phyloP scores from a whole-genome alignment of 2,797 vertebrate species.

The Ataeniobius toweri region DNA sequence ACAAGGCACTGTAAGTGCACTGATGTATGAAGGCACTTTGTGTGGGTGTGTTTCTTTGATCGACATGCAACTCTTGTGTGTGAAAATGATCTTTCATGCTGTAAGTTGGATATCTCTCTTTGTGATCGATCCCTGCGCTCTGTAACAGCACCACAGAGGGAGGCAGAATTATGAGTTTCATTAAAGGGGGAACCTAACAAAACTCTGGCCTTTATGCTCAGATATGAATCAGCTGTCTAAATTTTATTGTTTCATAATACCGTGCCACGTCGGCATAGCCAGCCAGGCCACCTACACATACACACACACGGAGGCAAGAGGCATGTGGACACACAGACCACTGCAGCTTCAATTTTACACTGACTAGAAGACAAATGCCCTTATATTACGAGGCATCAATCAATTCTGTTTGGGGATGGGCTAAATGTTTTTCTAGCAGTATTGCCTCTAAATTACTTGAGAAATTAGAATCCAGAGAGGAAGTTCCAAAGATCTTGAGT shows the following conservation, averaged over 20 bases:
- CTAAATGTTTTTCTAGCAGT: constrained; percentile 40
- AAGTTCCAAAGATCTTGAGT: constrained; percentile 6
- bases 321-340: constrained; percentile 39
- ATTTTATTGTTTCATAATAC: constrained; percentile 76
- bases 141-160: constrained; percentile 37
- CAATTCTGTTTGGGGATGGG: constrained; percentile 60
- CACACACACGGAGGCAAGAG: constrained; percentile 19
- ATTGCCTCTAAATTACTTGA: constrained; percentile 48
- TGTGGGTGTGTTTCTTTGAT: background rate
- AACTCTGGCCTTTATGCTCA: constrained; percentile 71
- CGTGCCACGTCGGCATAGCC: constrained; percentile 45
- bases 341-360: constrained; percentile 67
- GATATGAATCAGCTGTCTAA: constrained; percentile 75
- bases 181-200: constrained; percentile 72
- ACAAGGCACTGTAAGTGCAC: background rate
- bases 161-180: constrained; percentile 74
- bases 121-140: constrained; percentile 59
- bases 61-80: constrained; percentile 27
- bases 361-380: constrained; percentile 72
- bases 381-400: constrained; percentile 72
- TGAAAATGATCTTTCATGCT: constrained; percentile 35
- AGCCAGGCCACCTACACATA: constrained; percentile 34
- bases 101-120: constrained; percentile 59
- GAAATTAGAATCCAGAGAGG: constrained; percentile 24
- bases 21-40: background rate